Base-by-base conservation (phyloP, 2,888 invertebrate species). In the Ptychoptera albimana region DNA sequence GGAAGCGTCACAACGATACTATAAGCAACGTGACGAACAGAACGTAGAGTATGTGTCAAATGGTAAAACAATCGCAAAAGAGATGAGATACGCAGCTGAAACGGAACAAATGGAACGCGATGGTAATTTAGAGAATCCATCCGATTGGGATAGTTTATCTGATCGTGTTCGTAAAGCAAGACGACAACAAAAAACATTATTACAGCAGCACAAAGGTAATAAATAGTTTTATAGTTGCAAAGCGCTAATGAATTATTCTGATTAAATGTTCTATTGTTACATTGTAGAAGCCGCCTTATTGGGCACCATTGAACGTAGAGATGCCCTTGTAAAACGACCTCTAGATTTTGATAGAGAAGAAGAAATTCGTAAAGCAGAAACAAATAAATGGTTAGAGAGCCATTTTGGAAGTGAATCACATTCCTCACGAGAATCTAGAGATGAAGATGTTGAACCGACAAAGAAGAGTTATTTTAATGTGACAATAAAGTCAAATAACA, bases 341-440 rank as follows among this genome's bases (percentile, higher is more conserved):
- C 66, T 87, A 49, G 86, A 88, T 64, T 81, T 86, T 55, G 86
- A 87, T 58, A 78, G 84, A 56, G 88, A 89, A 60, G 88, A 89
- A 62, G 84, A 87, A 61, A 87, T 87, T 7, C 74, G 88, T 48
- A 88, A 88, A 63, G 80, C 82, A 51, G 88, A 89, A 68, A 89
- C 88, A 0, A 86, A 84, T 50, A 87, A 87, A 66, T 89, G 89
- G 89, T 70, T 89, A 44, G 88, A 88, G 57, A 82, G 83, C 57
- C 89, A 91, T 61, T 89, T 91, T 58, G 89, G 89, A 42, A 85
- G 84, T 59, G 86, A 86, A 50, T 85, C 85, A 2, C 74, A 83
- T 1, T 84, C 85, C 1, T 82, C 82, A 10, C 46, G 45, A 8
- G 64, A 63, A 41, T 64, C 64, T 0, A 58, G 61, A 6, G 64